A percentile compares a stretch with the other conserved stretches of the same genome.
phyloP scores from a whole-genome alignment of 1,140 invertebrate genomes.

The Phortica variegata region DNA sequence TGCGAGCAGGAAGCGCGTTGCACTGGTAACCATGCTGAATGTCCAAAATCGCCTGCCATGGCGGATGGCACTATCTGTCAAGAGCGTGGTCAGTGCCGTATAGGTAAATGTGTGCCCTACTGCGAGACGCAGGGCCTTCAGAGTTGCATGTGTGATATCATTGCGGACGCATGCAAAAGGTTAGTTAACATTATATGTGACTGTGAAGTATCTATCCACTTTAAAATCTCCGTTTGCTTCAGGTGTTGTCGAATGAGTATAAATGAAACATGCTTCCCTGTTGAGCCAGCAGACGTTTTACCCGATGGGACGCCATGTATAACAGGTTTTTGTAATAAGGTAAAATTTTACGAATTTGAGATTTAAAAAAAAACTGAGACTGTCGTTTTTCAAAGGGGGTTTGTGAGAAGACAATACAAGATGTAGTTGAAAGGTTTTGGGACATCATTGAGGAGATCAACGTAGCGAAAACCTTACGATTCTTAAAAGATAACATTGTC shows the following conservation, averaged over 20 bases:
- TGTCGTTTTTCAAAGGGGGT: constrained; percentile 66
- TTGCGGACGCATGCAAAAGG: constrained; percentile 63
- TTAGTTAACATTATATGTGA: constrained; percentile 4
- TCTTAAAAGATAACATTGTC: constrained; percentile 85
- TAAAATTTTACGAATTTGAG: constrained; percentile 44
- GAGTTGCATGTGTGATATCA: constrained; percentile 93
- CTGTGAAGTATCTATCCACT: background rate
- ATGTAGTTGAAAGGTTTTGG: constrained; percentile 93
- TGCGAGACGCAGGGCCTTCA: constrained; percentile 89
- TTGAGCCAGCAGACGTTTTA: constrained; percentile 82
- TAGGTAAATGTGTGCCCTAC: constrained; percentile 86
- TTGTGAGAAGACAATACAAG: constrained; percentile 92
- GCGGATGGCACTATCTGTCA: constrained; percentile 82
- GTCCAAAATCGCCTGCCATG: constrained; percentile 76
- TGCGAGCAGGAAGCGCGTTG: constrained; percentile 86
- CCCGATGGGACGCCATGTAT: constrained; percentile 94
- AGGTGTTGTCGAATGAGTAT: constrained; percentile 86
- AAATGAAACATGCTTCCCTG: constrained; percentile 88
- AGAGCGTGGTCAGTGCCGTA: constrained; percentile 82
- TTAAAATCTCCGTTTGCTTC: constrained; percentile 1
- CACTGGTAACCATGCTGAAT: constrained; percentile 65
- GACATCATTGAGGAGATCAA: constrained; percentile 96
- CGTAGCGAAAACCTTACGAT: constrained; percentile 86
- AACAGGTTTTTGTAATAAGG: constrained; percentile 93
- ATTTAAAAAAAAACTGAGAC: background rate